Percentiles rank a stretch among this genome's conserved stretches.
phyloP scores from a whole-genome alignment of 2,797 vertebrate genomes.

The Aselliscus stoliczkanus region DNA sequence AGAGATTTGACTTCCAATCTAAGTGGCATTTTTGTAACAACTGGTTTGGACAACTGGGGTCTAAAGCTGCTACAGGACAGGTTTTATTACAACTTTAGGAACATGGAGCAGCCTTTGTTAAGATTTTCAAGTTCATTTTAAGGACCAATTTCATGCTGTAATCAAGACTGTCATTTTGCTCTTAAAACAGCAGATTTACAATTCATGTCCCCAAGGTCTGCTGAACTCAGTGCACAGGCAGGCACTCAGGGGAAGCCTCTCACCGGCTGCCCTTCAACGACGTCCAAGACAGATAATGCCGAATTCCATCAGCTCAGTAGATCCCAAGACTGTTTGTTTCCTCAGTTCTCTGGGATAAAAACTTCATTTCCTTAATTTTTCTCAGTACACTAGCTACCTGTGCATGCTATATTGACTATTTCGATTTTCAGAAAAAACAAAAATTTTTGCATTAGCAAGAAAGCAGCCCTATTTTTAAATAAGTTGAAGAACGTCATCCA shows the following conservation, averaged over 20 bases:
- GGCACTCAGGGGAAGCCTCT: background rate
- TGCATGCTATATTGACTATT: background rate
- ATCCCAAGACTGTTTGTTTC: background rate
- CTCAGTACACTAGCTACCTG: background rate
- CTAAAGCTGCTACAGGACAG: background rate
- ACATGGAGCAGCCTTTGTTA: background rate
- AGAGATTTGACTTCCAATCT: background rate
- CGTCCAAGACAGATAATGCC: background rate
- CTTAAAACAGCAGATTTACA: conserved; percentile 18
- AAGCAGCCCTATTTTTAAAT: conserved; percentile 16
- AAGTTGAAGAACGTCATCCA: conserved; percentile 13
- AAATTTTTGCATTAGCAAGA: conserved; percentile 18
- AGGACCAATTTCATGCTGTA: conserved; percentile 28
- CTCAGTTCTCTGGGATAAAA: background rate
- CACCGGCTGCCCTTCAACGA: background rate
- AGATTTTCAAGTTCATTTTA: conserved; percentile 46
- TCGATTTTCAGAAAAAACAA: background rate
- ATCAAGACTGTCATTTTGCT: conserved; percentile 3
- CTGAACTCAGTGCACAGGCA: background rate
- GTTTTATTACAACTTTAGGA: conserved; percentile 19
- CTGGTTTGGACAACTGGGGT: background rate
- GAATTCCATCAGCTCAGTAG: background rate
- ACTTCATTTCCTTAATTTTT: background rate
- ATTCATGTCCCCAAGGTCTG: background rate
- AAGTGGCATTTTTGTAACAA: background rate